These are phyloP conservation scores for Bombus vancouverensis DNA, from an alignment of 1,140 invertebrate species.

Conservation along the genomic window DNA sequence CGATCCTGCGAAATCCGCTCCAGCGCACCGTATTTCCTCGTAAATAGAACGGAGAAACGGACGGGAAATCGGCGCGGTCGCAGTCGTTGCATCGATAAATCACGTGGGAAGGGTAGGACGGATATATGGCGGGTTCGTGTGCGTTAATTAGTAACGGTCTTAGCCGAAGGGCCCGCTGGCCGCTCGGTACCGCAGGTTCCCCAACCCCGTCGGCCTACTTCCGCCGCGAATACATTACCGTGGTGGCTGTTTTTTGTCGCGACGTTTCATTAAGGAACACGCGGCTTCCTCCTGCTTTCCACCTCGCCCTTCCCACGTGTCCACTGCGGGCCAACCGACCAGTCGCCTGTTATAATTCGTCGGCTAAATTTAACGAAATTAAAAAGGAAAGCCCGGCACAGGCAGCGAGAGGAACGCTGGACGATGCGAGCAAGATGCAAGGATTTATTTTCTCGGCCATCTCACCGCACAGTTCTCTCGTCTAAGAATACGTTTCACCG, in stretches of 20 bases:
- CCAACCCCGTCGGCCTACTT: constrained; percentile 72
- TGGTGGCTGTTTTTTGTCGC: constrained; percentile 73
- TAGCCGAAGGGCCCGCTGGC: constrained; percentile 64
- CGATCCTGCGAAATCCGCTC: too few species aligned
- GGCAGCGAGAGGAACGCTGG: too few species aligned
- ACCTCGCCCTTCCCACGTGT: neutral
- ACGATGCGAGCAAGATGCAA: rapidly evolving
- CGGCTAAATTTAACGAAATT: too few species aligned
- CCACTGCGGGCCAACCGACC: neutral
- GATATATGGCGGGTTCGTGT: constrained; percentile 55
- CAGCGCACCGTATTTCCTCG: neutral
- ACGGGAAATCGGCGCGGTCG: neutral
- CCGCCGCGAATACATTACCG: constrained; percentile 78
- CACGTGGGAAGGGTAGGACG: constrained; percentile 21
- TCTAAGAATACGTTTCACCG: constrained; percentile 51
- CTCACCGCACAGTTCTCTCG: neutral
- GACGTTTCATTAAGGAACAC: constrained; percentile 74
- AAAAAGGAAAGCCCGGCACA: too few species aligned
- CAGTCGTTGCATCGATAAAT: constrained; percentile 46
- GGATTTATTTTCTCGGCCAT: neutral
- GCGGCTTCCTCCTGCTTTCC: constrained; percentile 59
- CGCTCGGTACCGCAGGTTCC: constrained; percentile 60
- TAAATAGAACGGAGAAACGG: neutral
- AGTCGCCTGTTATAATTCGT: too few species aligned
- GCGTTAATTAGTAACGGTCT: constrained; percentile 78